These are phyloP conservation scores for Prolemur simus DNA, from an alignment of 2,113 vertebrate species.

Conservation along the genomic window DNA sequence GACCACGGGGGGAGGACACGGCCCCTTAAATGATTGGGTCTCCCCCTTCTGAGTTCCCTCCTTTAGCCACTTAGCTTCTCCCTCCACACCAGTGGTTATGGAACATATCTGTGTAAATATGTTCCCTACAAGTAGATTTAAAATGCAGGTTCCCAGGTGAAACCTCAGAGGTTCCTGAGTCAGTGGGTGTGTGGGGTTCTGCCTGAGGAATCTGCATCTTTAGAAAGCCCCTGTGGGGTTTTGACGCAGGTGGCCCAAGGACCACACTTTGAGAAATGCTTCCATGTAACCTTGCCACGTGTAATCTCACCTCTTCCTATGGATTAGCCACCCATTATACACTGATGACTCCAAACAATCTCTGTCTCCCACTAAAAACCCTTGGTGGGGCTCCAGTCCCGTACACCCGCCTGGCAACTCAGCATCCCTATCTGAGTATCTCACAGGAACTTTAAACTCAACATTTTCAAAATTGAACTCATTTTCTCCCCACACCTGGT, in stretches of 20 bases:
- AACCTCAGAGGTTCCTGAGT: neutral
- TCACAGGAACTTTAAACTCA: neutral
- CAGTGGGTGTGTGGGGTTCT: neutral
- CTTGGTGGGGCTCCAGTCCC: neutral
- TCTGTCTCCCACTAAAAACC: neutral
- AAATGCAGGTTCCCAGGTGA: neutral
- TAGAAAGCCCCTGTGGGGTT: neutral
- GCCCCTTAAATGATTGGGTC: neutral
- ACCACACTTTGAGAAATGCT: neutral
- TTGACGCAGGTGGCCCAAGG: neutral
- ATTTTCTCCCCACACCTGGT: constrained; percentile 39
- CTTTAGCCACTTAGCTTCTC: neutral
- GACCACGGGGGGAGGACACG: accelerated
- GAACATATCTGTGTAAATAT: neutral
- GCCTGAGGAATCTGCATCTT: neutral
- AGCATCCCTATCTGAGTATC: neutral
- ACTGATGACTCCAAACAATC: neutral
- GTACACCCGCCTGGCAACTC: neutral
- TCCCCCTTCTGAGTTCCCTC: neutral
- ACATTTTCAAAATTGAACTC: neutral
- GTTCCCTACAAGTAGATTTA: neutral
- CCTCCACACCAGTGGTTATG: neutral
- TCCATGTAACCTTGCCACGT: neutral
- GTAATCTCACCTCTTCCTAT: neutral
- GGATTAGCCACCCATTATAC: neutral